These are phyloP conservation scores for Mormyrus lacerda DNA, from an alignment of 2,113 vertebrate species.

Conservation along the genomic window DNA sequence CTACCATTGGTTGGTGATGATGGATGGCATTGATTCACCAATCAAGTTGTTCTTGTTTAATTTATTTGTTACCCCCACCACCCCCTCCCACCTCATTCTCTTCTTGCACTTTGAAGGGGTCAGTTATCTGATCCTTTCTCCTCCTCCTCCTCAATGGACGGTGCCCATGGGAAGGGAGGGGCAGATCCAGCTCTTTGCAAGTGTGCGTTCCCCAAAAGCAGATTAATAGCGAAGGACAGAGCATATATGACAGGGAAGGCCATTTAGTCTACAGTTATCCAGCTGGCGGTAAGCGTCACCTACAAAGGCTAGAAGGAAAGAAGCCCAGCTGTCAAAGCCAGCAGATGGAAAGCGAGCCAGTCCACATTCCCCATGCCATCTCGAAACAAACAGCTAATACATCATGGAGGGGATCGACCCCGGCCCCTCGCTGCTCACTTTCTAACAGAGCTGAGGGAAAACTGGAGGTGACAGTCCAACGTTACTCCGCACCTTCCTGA, in stretches of 20 bases:
- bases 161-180: neutral
- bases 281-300: neutral
- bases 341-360: neutral
- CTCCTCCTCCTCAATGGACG: neutral
- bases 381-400: neutral
- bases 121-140: neutral
- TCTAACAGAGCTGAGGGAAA: neutral
- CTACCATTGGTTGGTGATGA: neutral
- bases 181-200: neutral
- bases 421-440: neutral
- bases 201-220: neutral
- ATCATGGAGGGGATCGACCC: neutral
- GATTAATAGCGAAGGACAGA: neutral
- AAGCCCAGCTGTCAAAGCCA: neutral
- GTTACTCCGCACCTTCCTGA: neutral
- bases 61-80: neutral
- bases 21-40: neutral
- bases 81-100: neutral
- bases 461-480: neutral
- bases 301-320: neutral
- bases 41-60: constrained; percentile 4
- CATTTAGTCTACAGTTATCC: neutral
- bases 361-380: neutral
- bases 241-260: neutral
- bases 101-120: neutral